Base-by-base conservation (phyloP, 2,888 invertebrate genomes). In the Uloborus plumipes region DNA sequence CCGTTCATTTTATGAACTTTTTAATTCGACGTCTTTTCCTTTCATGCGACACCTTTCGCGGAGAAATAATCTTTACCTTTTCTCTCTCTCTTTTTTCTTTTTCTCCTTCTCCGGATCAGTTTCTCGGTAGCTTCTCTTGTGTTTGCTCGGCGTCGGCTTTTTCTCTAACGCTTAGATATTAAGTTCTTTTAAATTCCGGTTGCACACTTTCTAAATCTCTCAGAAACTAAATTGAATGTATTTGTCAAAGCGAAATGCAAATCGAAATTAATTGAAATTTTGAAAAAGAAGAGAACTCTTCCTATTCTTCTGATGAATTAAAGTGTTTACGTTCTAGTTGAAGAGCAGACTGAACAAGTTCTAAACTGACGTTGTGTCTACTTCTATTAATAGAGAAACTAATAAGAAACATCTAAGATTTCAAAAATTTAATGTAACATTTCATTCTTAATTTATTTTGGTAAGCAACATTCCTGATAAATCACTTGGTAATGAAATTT, bases 191-290 rank as follows among this genome's bases (percentile, higher is more conserved):
- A 61, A 64, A 69, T 74, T 26, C 16, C 16, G 47, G 62, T 74
- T 69, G 55, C 70, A 81, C 74, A 81, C 80, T 81, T 81, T 81
- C 80, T 81, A 81, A 81, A 81, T 74, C 62, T 53, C 39, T 55
- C 58, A 58, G 58, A 74, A 69, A 67, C 61, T 77, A 73, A 59
- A 75, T 61, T 75, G 50, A 75, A 73, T 73, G 73, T 66, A 31
- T 79, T 78, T 58, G 49, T 55, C 59, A 58, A 66, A 66, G 59
- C 51, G 59, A 72, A n/a, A 72, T 61, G 65, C 53, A 67, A 62
- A 51, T 53, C 55, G 58, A 58, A 77, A 77, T 65, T 77, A 62
- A 71, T 26, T 70, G 49, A 20, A 49, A 49, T 47, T n/a, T 47
- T 49, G 39, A 64, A 47, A 64, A 20, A 64, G 64, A 39, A 6